Conservation (phyloP, 2,888 invertebrate species). For the Conchocele bisecta region DNA sequence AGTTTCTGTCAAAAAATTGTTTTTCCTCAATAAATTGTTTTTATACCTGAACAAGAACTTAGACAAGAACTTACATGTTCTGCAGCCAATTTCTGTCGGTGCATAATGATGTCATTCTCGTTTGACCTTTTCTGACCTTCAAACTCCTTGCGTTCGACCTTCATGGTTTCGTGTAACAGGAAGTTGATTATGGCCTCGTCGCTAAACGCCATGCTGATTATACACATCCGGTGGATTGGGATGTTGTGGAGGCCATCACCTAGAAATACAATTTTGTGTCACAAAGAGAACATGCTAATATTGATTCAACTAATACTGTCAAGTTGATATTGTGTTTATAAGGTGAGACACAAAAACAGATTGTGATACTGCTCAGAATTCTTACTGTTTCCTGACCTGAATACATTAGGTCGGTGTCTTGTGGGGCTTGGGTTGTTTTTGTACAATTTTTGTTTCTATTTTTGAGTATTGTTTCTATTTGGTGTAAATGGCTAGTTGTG, state of each 20-base stretch:
- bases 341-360: too few relatives aligned
- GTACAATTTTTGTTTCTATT: too few relatives aligned
- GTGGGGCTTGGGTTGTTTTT: too few relatives aligned
- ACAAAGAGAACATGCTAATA: too few relatives aligned
- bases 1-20: too few relatives aligned
- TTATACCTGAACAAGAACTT: too few relatives aligned
- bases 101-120: conserved; percentile 78
- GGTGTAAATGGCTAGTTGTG: too few relatives aligned
- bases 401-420: too few relatives aligned
- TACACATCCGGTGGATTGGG: conserved; percentile 75
- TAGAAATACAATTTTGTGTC: conserved; percentile 53
- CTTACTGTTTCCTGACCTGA: too few relatives aligned
- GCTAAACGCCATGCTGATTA: conserved; percentile 78
- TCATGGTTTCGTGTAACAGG: conserved; percentile 78
- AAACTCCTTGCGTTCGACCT: conserved; percentile 79
- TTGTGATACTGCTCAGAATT: too few relatives aligned
- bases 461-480: too few relatives aligned
- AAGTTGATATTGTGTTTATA: neutral
- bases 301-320: neutral
- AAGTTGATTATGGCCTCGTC: conserved; percentile 80
- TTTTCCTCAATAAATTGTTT: too few relatives aligned
- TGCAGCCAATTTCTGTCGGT: conserved; percentile 74
- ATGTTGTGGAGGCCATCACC: conserved; percentile 76
- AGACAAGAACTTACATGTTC: conserved; percentile 81
- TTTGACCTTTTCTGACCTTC: conserved; percentile 80